phyloP scores from a whole-genome alignment of 1,140 invertebrate species.

The Helicoverpa armigera region DNA sequence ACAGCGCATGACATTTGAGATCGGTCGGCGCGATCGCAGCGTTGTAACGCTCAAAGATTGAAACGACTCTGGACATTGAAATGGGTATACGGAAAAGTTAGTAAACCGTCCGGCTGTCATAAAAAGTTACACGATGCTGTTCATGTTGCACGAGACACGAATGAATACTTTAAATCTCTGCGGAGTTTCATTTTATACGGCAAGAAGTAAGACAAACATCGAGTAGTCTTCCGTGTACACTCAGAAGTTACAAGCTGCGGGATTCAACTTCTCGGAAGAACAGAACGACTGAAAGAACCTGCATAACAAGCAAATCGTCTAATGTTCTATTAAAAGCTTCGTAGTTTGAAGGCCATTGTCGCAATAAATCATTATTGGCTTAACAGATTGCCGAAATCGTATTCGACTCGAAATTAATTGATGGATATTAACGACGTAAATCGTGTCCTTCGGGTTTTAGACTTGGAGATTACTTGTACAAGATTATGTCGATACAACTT shows the following conservation, averaged over 20 bases:
- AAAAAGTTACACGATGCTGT: constrained; percentile 44
- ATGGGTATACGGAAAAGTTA: constrained; percentile 45
- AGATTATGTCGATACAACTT: background rate
- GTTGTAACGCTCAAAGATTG: constrained; percentile 43
- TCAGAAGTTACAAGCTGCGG: constrained; percentile 1
- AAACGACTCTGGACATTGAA: constrained; percentile 50
- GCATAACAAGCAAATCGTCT: constrained; percentile 5
- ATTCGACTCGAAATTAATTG: constrained; percentile 37
- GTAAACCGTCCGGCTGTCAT: constrained; percentile 37
- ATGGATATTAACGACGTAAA: constrained; percentile 39
- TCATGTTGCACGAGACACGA: constrained; percentile 39
- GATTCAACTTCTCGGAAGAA: constrained; percentile 17
- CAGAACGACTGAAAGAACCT: background rate
- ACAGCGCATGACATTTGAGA: constrained; percentile 53
- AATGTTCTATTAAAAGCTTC: constrained; percentile 1
- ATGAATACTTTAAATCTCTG: constrained; percentile 45
- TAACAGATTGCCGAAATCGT: constrained; percentile 29
- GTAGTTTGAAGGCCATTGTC: constrained; percentile 35
- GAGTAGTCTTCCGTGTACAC: constrained; percentile 7
- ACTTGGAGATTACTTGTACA: constrained; percentile 1
- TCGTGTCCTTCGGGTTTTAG: constrained; percentile 9
- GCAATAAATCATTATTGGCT: constrained; percentile 41
- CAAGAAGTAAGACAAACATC: constrained; percentile 35
- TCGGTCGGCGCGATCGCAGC: constrained; percentile 47
- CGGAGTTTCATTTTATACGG: constrained; percentile 35